Base-by-base conservation (phyloP, 2,797 vertebrate genomes). In the Falco rusticolus region DNA sequence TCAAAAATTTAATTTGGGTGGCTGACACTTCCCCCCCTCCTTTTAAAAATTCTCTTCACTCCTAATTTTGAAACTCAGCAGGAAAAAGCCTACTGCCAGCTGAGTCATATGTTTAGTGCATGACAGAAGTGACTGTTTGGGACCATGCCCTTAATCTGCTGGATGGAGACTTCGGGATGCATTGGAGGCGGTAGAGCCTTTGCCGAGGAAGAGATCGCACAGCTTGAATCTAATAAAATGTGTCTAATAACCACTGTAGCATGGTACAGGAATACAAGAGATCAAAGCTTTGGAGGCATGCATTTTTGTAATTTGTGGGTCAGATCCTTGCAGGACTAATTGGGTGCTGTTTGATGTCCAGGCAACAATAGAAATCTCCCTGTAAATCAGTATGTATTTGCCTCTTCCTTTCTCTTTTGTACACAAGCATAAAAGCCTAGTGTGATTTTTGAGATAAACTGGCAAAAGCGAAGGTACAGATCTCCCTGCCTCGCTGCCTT, bases 231-330 rank as follows among this genome's bases (percentile, higher is more conserved):
- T 78, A 91, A 88, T 95, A 96, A 94, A 93, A 93, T 84, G 65
- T 91, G 76, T 57, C 91, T 90, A 93, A 94, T 94, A 95, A 89
- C 47, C 0, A 1, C 91, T 88, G 87, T 91, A 91, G 91, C 69
- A 4, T 81, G 84, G 69, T 86, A 31, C 54, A 94, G 84, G 88
- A 94, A 86, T 91, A 84, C 50, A 72, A 37, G 76, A 91, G 87
- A 94, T 94, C 89, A 97, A 95, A 96, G 94, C 85, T 65, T 37
- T 1, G 2, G 82, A 94, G 85, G 89, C 93, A 86, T 94, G 96
- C 94, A 79, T 95, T 96, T 95, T 95, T 93, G 86, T 96, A 94
- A 95, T 94, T 96, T 97, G 82, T 94, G 94, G 96, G 94, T 96
- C 95, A 94, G n/a, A 86, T 92, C 84, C 69, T 95, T 84, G 87